Evolutionary conservation across 2,888 invertebrate genomes (phyloP), one percentile per base, ranked within the genome.

Genomic region (Caenorhabditis panamensis): DNA sequence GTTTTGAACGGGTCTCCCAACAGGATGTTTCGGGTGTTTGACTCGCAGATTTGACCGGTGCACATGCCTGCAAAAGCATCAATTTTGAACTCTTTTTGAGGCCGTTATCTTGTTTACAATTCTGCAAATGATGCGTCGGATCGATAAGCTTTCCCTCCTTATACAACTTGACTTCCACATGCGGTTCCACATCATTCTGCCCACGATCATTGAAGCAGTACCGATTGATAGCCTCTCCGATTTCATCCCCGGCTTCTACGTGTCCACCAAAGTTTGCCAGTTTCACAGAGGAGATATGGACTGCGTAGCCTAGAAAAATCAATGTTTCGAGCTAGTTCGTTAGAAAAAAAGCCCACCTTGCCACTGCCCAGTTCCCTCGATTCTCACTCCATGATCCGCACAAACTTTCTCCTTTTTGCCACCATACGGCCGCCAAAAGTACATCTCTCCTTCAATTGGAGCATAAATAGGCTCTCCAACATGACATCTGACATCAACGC

Each of bases 1-100:
- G 84, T 69, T 53, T 86, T 87, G 81, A 90, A 90, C 2, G 89
- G 85, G 9, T 79, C 79, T 22, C 89, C 90, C 16, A 89, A 67
- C 18, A 91, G 79, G 1, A 71, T 37, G 68, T 91, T 91, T 28
- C 82, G 77, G 16, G 68, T 61, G 71, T 91, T 91, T 3, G 90
- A 89, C 66, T 91, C 89, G 75, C 91, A 91, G 18, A 91, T 88
- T 67, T 90, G 90, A 8, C 91, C 91, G 9, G 90, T 90, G 83
- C 91, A 91, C 88, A 90, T 89, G 75, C 90, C 90, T 90, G 61
- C 78, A 72, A 72, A 31, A 16, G 6, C 2, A 13, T 8, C 22
- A 1, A 16, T 18, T n/a, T n/a, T n/a, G n/a, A n/a, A n/a, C 20
- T 31, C 9, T 8, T n/a, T 28, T n/a, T 22, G 28, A 9, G 20